These are phyloP conservation scores for Netelia virgata DNA, from an alignment of 2,888 invertebrate genomes.

Conservation along the genomic window DNA sequence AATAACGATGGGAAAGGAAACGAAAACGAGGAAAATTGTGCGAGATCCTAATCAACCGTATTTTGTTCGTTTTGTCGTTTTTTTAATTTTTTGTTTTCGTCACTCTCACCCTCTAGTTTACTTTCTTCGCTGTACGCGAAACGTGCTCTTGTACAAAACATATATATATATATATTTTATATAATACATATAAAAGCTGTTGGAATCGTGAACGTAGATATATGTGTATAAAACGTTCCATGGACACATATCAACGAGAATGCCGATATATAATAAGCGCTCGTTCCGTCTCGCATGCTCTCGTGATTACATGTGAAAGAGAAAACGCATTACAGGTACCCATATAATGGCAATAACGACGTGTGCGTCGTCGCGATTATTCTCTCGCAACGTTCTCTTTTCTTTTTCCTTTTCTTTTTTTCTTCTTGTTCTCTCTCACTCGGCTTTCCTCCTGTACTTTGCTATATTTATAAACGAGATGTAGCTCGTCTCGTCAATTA, in stretches of 20 bases:
- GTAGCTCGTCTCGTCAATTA: slow-evolving; percentile 28
- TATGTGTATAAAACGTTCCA: neutral
- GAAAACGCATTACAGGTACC: slow-evolving; percentile 58
- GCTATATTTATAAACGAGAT: neutral
- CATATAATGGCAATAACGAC: slow-evolving; percentile 60
- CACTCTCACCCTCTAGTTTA: neutral
- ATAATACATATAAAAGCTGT: neutral
- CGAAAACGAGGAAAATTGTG: slow-evolving; percentile 68
- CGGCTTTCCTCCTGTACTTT: neutral
- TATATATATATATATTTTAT: neutral
- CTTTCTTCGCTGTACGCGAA: neutral
- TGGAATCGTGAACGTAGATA: neutral
- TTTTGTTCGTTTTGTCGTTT: slow-evolving; percentile 12
- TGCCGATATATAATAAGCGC: slow-evolving; percentile 57
- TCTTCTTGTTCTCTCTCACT: slow-evolving; percentile 11
- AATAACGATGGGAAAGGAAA: slow-evolving; percentile 78
- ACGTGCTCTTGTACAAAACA: neutral
- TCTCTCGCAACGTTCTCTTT: slow-evolving; percentile 16
- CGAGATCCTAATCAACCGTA: slow-evolving; percentile 32
- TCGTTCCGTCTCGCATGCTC: slow-evolving; percentile 46
- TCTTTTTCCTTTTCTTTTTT: slow-evolving; percentile 3
- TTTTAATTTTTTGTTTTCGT: neutral
- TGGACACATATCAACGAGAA: slow-evolving; percentile 33
- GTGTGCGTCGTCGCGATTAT: slow-evolving; percentile 53
- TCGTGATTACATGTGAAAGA: slow-evolving; percentile 67